Percentiles rank a stretch among this genome's conserved stretches.
phyloP scores from a whole-genome alignment of 2,888 invertebrate genomes.

The Polyploca ridens region DNA sequence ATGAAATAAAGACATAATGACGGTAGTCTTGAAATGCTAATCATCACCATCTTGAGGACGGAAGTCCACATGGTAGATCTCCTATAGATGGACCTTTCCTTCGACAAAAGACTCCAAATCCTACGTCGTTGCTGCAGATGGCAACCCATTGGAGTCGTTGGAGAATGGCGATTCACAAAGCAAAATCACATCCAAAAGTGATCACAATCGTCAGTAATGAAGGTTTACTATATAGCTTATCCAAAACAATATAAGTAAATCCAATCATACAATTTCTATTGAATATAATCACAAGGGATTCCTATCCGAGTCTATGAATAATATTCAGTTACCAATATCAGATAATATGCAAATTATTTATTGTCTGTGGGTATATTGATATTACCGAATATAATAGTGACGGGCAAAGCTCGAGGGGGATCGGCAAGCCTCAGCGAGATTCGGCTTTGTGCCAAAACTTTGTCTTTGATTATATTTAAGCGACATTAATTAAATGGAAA shows the following conservation, averaged over 20 bases:
- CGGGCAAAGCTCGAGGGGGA: neutral
- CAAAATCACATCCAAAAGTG: no score
- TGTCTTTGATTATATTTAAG: neutral
- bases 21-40: no score
- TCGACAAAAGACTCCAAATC: no score
- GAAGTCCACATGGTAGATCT: no score
- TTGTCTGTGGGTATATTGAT: constrained; percentile 1
- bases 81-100: no score
- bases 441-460: neutral
- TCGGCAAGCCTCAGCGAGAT: neutral
- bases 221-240: no score
- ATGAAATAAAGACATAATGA: no score
- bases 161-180: no score
- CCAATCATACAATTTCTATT: neutral
- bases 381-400: neutral
- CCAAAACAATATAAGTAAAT: neutral
- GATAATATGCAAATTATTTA: constrained; percentile 9
- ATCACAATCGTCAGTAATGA: no score
- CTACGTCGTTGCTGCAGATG: no score
- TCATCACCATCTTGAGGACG: no score
- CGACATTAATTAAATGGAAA: neutral
- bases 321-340: constrained; percentile 8
- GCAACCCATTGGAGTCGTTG: no score
- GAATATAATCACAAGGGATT: neutral
- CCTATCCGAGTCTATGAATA: neutral